A percentile compares a stretch with the other conserved stretches of the same genome.
Evolutionary conservation across 1,140 invertebrate species (phyloP).

Genomic region (Drosophila yakuba): DNA sequence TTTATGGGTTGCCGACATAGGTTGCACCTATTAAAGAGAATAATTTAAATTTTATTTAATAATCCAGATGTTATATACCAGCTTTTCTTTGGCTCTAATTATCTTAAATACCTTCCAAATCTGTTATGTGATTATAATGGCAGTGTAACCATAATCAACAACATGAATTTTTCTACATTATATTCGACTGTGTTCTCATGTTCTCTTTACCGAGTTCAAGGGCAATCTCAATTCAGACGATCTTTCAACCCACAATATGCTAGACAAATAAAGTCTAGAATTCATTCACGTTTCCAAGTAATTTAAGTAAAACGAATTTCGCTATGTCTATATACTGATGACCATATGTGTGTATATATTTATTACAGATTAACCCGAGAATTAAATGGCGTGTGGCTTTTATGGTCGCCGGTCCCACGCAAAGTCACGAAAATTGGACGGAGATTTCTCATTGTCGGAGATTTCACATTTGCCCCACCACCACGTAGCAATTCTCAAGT

Average conservation of each 20-base stretch:
- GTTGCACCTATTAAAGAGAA: no score
- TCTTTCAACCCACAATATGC: conserved; percentile 20
- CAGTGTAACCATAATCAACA: background rate
- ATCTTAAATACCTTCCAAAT: background rate
- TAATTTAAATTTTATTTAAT: no score
- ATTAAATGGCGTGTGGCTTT: conserved; percentile 76
- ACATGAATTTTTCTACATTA: background rate
- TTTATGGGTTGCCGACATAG: background rate
- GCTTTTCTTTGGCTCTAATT: no score
- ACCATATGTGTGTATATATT: conserved; percentile 37
- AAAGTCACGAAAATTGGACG: conserved; percentile 77
- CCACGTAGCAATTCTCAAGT: conserved; percentile 49
- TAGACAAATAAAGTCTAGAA: conserved; percentile 48
- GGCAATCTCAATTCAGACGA: conserved; percentile 9
- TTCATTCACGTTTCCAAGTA: conserved; percentile 67
- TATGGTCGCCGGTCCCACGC: conserved; percentile 73
- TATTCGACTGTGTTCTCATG: background rate
- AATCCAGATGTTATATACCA: no score
- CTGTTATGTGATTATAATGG: no score
- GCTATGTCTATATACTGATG: conserved; percentile 38
- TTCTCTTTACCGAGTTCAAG: conserved; percentile 27
- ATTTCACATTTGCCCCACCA: conserved; percentile 34
- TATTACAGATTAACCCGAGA: conserved; percentile 77
- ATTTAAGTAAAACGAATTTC: conserved; percentile 68
- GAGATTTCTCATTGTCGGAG: conserved; percentile 48